phyloP scores from a whole-genome alignment of 2,797 vertebrate genomes.

The Xerus rutilus region DNA sequence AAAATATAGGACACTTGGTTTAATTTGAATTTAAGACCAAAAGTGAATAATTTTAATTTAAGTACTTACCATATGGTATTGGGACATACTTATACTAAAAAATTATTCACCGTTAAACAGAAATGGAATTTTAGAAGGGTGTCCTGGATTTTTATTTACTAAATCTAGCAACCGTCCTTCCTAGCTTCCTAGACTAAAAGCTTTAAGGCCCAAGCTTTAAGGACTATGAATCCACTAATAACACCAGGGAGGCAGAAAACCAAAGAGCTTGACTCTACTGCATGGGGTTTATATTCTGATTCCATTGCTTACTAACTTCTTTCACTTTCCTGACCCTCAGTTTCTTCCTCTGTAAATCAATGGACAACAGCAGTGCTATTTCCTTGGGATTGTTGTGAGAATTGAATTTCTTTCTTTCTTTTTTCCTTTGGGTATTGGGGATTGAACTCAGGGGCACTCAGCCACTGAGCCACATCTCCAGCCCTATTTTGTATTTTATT shows the following conservation, averaged over 20 bases:
- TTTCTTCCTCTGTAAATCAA: not conserved
- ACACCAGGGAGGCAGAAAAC: not conserved
- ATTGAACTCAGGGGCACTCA: no score
- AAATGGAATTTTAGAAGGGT: conserved; percentile 33
- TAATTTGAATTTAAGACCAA: conserved; percentile 46
- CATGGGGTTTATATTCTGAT: not conserved
- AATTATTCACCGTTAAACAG: not conserved
- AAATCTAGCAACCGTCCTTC: not conserved
- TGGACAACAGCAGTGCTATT: not conserved
- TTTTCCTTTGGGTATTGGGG: no score
- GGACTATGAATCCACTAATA: not conserved
- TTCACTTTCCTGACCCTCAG: not conserved
- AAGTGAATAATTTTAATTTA: not conserved
- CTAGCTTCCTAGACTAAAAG: not conserved
- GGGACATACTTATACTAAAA: conserved; percentile 37
- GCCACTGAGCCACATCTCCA: no score
- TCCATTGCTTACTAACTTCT: not conserved
- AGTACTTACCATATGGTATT: not conserved
- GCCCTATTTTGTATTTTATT: no score
- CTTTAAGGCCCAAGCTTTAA: not conserved
- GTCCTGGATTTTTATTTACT: conserved; percentile 52
- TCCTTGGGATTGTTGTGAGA: not conserved
- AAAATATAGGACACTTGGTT: not conserved
- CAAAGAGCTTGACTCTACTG: not conserved
- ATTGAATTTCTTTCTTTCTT: not conserved